phyloP scores from a whole-genome alignment of 2,797 vertebrate genomes.

The Setipinna tenuifilis region DNA sequence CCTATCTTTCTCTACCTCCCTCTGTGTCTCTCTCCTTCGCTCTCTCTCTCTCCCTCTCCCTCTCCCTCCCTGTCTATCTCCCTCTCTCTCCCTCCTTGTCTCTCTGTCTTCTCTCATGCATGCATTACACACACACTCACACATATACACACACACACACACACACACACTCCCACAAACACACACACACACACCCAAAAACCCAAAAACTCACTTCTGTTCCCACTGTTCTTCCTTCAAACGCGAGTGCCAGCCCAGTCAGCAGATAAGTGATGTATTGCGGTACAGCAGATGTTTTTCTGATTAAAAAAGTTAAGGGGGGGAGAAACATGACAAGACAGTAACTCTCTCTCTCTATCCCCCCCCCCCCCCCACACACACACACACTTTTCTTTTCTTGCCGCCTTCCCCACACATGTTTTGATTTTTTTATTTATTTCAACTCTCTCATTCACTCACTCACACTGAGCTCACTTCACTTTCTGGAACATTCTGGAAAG shows the following conservation, averaged over 20 bases:
- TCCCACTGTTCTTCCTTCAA: neutral
- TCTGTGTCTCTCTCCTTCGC: neutral
- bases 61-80: neutral
- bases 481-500: neutral
- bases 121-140: neutral
- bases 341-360: neutral
- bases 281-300: constrained; percentile 9
- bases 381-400: too few relatives aligned
- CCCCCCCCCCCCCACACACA: neutral
- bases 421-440: too few relatives aligned
- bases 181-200: constrained; percentile 12
- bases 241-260: neutral
- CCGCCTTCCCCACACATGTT: too few relatives aligned
- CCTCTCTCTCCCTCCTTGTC: too few relatives aligned
- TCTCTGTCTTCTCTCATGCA: neutral
- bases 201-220: neutral
- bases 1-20: neutral
- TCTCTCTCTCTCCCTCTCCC: neutral
- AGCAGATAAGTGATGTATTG: constrained; percentile 26
- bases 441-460: neutral
- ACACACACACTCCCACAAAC: constrained; percentile 9
- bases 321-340: neutral
- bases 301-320: constrained; percentile 19
- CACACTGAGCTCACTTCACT: neutral
- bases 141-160: neutral